Conservation (phyloP, 2,797 vertebrate genomes). For the Myiothlypis chrysogaster region DNA sequence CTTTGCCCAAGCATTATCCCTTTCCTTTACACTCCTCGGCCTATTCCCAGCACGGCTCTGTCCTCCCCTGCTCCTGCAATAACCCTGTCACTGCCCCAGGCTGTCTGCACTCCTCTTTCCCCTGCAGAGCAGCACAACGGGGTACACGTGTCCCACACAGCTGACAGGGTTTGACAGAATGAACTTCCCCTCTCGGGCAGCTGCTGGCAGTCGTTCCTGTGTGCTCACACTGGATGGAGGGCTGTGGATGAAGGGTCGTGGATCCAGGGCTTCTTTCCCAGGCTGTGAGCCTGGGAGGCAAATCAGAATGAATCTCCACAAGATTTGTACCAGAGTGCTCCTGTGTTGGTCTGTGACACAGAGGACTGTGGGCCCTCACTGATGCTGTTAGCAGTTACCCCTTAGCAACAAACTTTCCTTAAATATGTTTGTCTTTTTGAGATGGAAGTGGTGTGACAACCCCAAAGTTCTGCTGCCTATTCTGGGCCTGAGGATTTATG, state of each 20-base stretch:
- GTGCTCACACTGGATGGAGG: not conserved
- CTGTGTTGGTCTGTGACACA: not conserved
- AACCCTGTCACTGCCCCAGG: not conserved
- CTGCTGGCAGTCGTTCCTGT: not conserved
- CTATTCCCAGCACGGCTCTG: not conserved
- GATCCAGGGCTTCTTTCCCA: not conserved
- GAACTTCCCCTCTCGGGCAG: not conserved
- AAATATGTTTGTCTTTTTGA: not conserved
- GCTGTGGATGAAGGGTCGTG: not conserved
- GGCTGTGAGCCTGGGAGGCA: not conserved
- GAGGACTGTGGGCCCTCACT: not conserved
- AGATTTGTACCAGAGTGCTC: not conserved
- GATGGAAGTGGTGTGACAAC: not conserved
- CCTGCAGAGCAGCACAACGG: not conserved
- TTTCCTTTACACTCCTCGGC: not conserved
- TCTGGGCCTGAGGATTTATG: constrained; percentile 37
- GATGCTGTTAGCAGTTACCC: not conserved
- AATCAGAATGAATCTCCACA: not conserved
- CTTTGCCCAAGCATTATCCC: not conserved
- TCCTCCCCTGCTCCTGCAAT: not conserved
- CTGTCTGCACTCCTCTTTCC: not conserved
- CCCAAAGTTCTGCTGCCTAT: not conserved
- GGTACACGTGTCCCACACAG: not conserved
- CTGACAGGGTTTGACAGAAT: not conserved
- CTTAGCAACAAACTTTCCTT: constrained; percentile 8